Percentiles rank a stretch among this genome's conserved stretches.
These are phyloP conservation scores for Danionella dracula DNA, from an alignment of 2,797 vertebrate genomes.

Conservation along the genomic window DNA sequence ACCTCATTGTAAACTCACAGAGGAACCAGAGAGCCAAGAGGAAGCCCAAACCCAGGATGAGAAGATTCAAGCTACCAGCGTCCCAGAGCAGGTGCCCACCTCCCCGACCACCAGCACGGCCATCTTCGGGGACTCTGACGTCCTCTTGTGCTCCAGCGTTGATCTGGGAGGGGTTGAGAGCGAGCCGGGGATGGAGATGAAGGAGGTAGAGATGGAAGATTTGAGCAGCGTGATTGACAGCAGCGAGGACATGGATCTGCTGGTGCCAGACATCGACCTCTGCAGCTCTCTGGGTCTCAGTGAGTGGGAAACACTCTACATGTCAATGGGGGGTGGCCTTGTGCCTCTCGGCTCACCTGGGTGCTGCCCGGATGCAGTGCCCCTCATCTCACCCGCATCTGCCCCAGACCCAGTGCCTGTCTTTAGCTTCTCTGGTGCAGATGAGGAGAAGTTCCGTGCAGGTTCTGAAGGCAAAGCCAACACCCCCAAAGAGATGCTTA, in stretches of 20 bases:
- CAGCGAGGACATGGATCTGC: slow-evolving; percentile 73
- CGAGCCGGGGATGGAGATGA: slow-evolving; percentile 62
- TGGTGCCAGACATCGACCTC: slow-evolving; percentile 91
- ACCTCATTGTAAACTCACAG: slow-evolving; percentile 80
- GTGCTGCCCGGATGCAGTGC: slow-evolving; percentile 68
- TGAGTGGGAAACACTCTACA: slow-evolving; percentile 94
- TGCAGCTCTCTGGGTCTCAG: slow-evolving; percentile 82
- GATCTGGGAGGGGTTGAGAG: slow-evolving; percentile 30
- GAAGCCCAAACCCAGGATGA: slow-evolving; percentile 49
- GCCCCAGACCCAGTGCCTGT: slow-evolving; percentile 75
- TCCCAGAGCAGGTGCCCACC: slow-evolving; percentile 39
- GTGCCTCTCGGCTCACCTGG: slow-evolving; percentile 84
- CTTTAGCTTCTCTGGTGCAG: slow-evolving; percentile 86
- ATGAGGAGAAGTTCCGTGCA: slow-evolving; percentile 74
- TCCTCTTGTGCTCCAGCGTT: slow-evolving; percentile 69
- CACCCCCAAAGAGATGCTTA: slow-evolving; percentile 59
- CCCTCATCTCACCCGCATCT: slow-evolving; percentile 60
- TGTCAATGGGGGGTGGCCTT: slow-evolving; percentile 77
- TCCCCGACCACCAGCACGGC: slow-evolving; percentile 42
- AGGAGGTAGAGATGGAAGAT: slow-evolving; percentile 80
- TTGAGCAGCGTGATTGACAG: slow-evolving; percentile 70
- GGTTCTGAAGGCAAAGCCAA: slow-evolving; percentile 63
- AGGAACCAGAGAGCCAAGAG: slow-evolving; percentile 30
- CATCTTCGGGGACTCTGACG: slow-evolving; percentile 72
- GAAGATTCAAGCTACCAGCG: not conserved